Percentiles rank a stretch among this genome's conserved stretches.
These are phyloP conservation scores for Vanessa tameamea DNA, from an alignment of 1,140 invertebrate genomes.

Conservation along the genomic window DNA sequence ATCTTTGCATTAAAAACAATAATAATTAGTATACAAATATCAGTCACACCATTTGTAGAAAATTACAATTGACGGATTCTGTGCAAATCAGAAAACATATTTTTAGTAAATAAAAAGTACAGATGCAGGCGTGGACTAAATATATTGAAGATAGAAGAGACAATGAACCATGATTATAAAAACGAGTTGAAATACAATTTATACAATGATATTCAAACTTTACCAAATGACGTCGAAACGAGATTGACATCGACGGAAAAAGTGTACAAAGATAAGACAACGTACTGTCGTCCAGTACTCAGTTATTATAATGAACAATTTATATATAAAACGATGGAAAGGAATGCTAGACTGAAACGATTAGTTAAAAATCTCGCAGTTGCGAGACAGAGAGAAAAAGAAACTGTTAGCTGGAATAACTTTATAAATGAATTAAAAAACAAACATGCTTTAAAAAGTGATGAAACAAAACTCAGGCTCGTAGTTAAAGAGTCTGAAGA, in stretches of 20 bases:
- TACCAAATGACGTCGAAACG: neutral
- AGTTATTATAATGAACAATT: constrained; percentile 54
- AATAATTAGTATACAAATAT: constrained; percentile 10
- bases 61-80: neutral
- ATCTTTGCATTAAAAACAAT: neutral
- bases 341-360: constrained; percentile 52
- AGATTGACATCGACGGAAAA: constrained; percentile 33
- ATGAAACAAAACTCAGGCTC: neutral
- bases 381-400: constrained; percentile 51
- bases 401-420: constrained; percentile 58
- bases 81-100: neutral
- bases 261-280: constrained; percentile 51
- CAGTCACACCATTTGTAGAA: constrained; percentile 12
- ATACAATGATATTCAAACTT: neutral
- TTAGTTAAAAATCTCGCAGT: constrained; percentile 49
- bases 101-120: neutral
- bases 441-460: constrained; percentile 44
- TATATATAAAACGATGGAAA: constrained; percentile 56
- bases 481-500: constrained; percentile 12
- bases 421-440: constrained; percentile 62
- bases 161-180: constrained; percentile 10
- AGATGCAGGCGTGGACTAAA: neutral
- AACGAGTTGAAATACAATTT: neutral
- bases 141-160: neutral
- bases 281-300: constrained; percentile 57